A percentile compares a stretch with the other conserved stretches of the same genome.
phyloP scores from a whole-genome alignment of 2,113 vertebrate species.

The Ptyas mucosa region DNA sequence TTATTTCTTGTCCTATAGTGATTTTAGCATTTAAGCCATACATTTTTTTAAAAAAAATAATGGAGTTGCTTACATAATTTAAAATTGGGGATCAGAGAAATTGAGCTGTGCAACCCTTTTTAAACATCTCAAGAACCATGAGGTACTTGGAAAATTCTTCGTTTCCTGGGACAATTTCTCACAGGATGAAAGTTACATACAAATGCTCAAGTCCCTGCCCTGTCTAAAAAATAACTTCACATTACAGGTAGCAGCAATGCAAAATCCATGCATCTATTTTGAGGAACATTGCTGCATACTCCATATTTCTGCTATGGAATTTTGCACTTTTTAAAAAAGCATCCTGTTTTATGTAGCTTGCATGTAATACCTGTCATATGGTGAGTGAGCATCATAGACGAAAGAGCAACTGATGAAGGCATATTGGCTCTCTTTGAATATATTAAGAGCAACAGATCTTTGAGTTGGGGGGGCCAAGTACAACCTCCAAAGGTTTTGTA shows the following conservation, averaged over 20 bases:
- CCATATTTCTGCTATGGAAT: not conserved
- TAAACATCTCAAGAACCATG: not conserved
- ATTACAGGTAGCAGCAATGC: not conserved
- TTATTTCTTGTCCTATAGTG: not conserved
- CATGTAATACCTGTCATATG: not conserved
- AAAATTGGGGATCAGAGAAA: not conserved
- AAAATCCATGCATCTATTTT: not conserved
- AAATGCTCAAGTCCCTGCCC: not conserved
- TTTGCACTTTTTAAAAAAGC: not conserved
- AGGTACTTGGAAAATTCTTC: not conserved
- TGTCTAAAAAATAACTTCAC: not conserved
- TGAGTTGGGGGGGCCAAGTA: not conserved
- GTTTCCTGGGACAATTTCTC: not conserved
- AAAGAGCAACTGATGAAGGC: not conserved
- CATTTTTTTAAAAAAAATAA: not conserved
- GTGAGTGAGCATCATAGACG: not conserved
- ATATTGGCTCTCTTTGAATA: not conserved
- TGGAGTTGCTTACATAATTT: not conserved
- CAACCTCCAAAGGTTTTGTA: not conserved
- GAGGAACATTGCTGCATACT: not conserved
- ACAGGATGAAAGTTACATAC: not conserved
- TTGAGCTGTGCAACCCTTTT: not conserved
- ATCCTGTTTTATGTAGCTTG: not conserved
- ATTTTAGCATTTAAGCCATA: not conserved
- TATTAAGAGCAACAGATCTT: not conserved